Conservation (phyloP, 2,113 vertebrate species). For the Psephotus haematonotus region DNA sequence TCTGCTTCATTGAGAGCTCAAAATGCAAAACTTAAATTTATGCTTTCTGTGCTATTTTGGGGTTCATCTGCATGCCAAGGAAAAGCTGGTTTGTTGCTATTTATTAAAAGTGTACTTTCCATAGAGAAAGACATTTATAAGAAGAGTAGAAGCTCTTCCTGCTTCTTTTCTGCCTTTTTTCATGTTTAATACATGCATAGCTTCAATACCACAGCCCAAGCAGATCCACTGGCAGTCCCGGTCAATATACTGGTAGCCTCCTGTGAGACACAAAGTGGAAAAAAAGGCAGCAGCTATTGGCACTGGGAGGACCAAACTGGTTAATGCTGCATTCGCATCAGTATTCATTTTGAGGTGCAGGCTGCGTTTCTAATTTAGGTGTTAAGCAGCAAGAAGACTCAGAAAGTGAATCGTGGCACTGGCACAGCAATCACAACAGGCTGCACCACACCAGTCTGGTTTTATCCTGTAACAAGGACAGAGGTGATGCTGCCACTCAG, state of each 20-base stretch:
- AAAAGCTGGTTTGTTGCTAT: neutral
- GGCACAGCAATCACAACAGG: neutral
- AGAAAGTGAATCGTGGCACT: neutral
- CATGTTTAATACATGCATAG: neutral
- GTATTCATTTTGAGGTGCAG: neutral
- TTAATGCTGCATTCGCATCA: neutral
- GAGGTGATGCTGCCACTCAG: neutral
- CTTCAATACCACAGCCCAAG: neutral
- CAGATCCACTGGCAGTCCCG: neutral
- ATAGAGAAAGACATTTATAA: neutral
- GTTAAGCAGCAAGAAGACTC: neutral
- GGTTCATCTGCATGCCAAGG: neutral
- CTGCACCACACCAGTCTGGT: neutral
- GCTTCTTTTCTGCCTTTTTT: neutral
- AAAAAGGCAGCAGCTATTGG: neutral
- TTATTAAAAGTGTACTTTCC: neutral
- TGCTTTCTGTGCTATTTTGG: neutral
- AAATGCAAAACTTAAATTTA: neutral
- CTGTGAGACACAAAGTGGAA: neutral
- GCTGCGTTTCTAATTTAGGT: neutral
- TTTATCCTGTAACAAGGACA: neutral
- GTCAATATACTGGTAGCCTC: neutral
- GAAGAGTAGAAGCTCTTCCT: neutral
- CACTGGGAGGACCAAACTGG: neutral
- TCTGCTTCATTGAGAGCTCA: neutral